phyloP scores from a whole-genome alignment of 1,140 invertebrate species.

The Helicorthomorpha holstii region DNA sequence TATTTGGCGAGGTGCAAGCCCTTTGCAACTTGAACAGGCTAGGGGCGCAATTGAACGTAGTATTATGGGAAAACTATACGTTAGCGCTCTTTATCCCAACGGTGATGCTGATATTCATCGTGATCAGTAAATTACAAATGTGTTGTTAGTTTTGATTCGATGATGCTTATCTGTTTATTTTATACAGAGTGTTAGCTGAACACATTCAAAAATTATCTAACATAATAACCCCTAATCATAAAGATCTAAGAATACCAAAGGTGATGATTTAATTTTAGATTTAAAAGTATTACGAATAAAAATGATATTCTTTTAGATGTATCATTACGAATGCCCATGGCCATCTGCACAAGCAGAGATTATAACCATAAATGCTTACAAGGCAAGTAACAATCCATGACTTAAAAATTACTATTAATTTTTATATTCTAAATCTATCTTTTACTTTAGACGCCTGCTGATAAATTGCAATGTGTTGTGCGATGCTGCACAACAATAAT shows the following conservation, averaged over 20 bases:
- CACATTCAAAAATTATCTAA: slow-evolving; percentile 70
- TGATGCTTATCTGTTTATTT: background rate
- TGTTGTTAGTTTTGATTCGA: background rate
- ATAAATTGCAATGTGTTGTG: slow-evolving; percentile 78
- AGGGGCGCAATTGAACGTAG: slow-evolving; percentile 33
- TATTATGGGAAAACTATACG: slow-evolving; percentile 72
- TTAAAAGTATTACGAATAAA: background rate
- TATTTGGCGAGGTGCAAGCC: slow-evolving; percentile 49
- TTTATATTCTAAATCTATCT: background rate
- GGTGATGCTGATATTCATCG: slow-evolving; percentile 84
- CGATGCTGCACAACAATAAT: slow-evolving; percentile 77
- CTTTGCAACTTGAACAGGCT: slow-evolving; percentile 44
- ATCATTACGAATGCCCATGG: slow-evolving; percentile 86
- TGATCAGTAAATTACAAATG: slow-evolving; percentile 75
- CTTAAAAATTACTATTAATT: slow-evolving; percentile 1
- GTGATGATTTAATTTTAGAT: slow-evolving; percentile 20
- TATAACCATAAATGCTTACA: slow-evolving; percentile 78
- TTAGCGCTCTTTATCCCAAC: slow-evolving; percentile 87
- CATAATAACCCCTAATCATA: slow-evolving; percentile 62
- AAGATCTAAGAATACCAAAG: slow-evolving; percentile 62
- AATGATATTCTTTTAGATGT: slow-evolving; percentile 29
- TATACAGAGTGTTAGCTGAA: slow-evolving; percentile 55
- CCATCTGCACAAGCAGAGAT: slow-evolving; percentile 89
- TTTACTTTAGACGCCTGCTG: slow-evolving; percentile 50
- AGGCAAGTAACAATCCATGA: slow-evolving; percentile 24